Conservation (phyloP, 2,113 vertebrate genomes). For the Genyomyrus donnyi region DNA sequence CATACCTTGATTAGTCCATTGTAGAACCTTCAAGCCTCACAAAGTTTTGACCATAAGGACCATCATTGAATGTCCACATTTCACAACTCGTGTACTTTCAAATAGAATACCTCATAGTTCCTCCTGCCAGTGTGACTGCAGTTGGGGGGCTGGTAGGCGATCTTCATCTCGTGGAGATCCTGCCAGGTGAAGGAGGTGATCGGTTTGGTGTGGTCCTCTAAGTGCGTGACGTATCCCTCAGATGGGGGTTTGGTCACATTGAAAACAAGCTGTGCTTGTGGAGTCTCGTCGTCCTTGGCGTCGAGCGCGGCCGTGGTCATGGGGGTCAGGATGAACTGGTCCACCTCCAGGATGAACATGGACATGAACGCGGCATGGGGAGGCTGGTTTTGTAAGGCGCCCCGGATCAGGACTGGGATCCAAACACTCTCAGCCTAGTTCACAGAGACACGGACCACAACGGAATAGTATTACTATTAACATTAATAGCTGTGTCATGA, state of each 20-base stretch:
- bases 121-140: constrained; percentile 54
- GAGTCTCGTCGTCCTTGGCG: constrained; percentile 53
- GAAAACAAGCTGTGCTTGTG: constrained; percentile 47
- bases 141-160: constrained; percentile 68
- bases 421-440: constrained; percentile 58
- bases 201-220: constrained; percentile 55
- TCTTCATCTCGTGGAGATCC: constrained; percentile 64
- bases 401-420: constrained; percentile 54
- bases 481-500: background rate
- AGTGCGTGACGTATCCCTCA: constrained; percentile 52
- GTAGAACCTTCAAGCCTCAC: background rate
- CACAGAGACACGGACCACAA: background rate
- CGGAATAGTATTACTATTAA: background rate
- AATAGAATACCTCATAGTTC: constrained; percentile 59
- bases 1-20: background rate
- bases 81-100: background rate
- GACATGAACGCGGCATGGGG: constrained; percentile 55
- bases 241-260: constrained; percentile 40
- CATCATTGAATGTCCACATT: background rate
- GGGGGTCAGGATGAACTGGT: constrained; percentile 62
- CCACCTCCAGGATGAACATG: constrained; percentile 61
- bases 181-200: constrained; percentile 54
- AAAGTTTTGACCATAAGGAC: background rate
- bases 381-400: constrained; percentile 57
- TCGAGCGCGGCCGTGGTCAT: constrained; percentile 53